Evolutionary conservation across 2,888 invertebrate genomes (phyloP).

Genomic region (Nomada hirtipes): DNA sequence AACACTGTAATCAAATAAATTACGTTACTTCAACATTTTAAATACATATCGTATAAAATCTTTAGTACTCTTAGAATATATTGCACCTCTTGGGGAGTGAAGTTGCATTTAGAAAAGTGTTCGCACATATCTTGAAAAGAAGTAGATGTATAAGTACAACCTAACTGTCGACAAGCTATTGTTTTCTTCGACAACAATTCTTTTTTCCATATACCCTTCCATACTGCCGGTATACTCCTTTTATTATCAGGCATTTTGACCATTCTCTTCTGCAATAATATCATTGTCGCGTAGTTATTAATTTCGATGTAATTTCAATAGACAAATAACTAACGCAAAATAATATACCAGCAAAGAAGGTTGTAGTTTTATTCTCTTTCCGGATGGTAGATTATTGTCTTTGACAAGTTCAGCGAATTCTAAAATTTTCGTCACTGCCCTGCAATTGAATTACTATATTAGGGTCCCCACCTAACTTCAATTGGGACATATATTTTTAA

Average conservation of each 20-base stretch:
- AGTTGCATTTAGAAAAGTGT: conserved; percentile 78
- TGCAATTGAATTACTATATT: conserved; percentile 60
- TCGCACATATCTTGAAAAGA: conserved; percentile 75
- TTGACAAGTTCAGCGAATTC: conserved; percentile 76
- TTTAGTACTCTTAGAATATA: background rate
- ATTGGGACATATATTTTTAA: conserved; percentile 35
- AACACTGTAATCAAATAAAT: conserved; percentile 69
- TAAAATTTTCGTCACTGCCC: conserved; percentile 79
- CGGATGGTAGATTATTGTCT: conserved; percentile 53
- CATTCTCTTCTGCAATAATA: conserved; percentile 65
- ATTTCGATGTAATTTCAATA: background rate
- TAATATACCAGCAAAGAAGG: conserved; percentile 59
- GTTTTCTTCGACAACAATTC: conserved; percentile 67
- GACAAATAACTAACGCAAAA: background rate
- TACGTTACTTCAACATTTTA: background rate
- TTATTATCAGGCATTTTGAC: conserved; percentile 51
- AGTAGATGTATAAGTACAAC: conserved; percentile 74
- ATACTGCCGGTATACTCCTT: conserved; percentile 71
- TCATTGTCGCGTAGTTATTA: conserved; percentile 20
- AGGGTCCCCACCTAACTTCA: background rate
- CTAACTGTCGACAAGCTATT: conserved; percentile 76
- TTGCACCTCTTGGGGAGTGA: conserved; percentile 70
- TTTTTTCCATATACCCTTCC: conserved; percentile 75
- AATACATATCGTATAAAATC: background rate
- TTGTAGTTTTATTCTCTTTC: conserved; percentile 62